Percentiles rank a stretch among this genome's conserved stretches.
phyloP scores from a whole-genome alignment of 2,888 invertebrate genomes.

The Thymelicus acteon region DNA sequence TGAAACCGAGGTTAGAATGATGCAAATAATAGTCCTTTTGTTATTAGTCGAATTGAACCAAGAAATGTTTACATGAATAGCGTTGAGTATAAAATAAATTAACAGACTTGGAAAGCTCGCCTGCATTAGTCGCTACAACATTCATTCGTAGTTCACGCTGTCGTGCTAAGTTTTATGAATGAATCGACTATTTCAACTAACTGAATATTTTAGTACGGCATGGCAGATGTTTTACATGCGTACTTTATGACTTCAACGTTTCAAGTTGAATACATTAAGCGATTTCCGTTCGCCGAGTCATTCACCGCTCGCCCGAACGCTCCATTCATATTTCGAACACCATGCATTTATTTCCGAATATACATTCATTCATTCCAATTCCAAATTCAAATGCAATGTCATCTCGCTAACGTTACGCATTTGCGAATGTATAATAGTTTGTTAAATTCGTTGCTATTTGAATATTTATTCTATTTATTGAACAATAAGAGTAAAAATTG shows the following conservation, averaged over 20 bases:
- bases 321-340: conserved; percentile 43
- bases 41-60: conserved; percentile 14
- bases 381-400: conserved; percentile 69
- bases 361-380: conserved; percentile 71
- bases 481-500: conserved; percentile 16
- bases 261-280: conserved; percentile 44
- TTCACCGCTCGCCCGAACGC: conserved; percentile 53
- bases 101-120: conserved; percentile 28
- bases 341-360: conserved; percentile 58
- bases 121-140: conserved; percentile 29
- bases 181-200: conserved; percentile 39
- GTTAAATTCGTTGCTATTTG: conserved; percentile 21
- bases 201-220: conserved; percentile 36
- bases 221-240: conserved; percentile 41
- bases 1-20: not conserved
- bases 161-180: conserved; percentile 38
- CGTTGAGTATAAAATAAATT: conserved; percentile 32
- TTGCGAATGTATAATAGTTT: conserved; percentile 44
- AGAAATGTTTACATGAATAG: conserved; percentile 21
- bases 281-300: conserved; percentile 56
- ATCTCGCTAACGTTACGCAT: conserved; percentile 57
- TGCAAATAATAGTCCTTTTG: conserved; percentile 19
- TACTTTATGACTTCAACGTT: conserved; percentile 38
- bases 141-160: conserved; percentile 33
- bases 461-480: conserved; percentile 23